These are phyloP conservation scores for Parochlus steinenii DNA, from an alignment of 2,888 invertebrate genomes.

Conservation along the genomic window DNA sequence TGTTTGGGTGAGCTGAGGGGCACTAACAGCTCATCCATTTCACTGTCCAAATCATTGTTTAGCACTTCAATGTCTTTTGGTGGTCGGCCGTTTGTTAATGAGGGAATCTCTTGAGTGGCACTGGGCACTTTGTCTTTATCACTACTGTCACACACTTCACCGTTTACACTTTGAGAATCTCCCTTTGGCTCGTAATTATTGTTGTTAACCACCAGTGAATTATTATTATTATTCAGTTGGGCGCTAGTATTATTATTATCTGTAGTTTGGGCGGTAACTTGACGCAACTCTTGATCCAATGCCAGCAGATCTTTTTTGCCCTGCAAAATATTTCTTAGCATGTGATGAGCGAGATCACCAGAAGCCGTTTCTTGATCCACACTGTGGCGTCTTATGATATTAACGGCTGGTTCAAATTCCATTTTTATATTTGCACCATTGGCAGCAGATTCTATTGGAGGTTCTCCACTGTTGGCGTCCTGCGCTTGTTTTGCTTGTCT, in stretches of 20 bases:
- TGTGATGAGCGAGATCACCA: slow-evolving; percentile 56
- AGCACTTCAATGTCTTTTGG: slow-evolving; percentile 37
- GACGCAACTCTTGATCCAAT: slow-evolving; percentile 48
- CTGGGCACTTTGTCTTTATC: slow-evolving; percentile 32
- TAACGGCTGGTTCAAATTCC: slow-evolving; percentile 14
- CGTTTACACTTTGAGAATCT: slow-evolving; percentile 16
- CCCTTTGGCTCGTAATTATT: slow-evolving; percentile 10
- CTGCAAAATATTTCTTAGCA: slow-evolving; percentile 79
- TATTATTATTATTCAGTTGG: slow-evolving; percentile 10
- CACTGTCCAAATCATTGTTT: slow-evolving; percentile 27
- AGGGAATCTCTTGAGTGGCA: no score
- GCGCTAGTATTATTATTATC: slow-evolving; percentile 14
- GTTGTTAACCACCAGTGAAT: slow-evolving; percentile 10
- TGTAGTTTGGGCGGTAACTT: slow-evolving; percentile 27
- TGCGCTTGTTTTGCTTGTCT: slow-evolving; percentile 59
- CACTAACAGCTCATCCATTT: slow-evolving; percentile 26
- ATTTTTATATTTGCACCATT: slow-evolving; percentile 12
- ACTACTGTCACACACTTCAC: slow-evolving; percentile 17
- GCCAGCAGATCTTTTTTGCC: slow-evolving; percentile 71
- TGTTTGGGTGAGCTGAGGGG: slow-evolving; percentile 32
- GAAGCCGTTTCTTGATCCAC: slow-evolving; percentile 26
- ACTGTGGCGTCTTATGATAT: slow-evolving; percentile 22
- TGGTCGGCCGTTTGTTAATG: no score
- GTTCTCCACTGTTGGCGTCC: slow-evolving; percentile 29
- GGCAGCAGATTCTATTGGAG: slow-evolving; percentile 10